Conservation (phyloP, 2,113 vertebrate species). For the Guaruba guarouba region DNA sequence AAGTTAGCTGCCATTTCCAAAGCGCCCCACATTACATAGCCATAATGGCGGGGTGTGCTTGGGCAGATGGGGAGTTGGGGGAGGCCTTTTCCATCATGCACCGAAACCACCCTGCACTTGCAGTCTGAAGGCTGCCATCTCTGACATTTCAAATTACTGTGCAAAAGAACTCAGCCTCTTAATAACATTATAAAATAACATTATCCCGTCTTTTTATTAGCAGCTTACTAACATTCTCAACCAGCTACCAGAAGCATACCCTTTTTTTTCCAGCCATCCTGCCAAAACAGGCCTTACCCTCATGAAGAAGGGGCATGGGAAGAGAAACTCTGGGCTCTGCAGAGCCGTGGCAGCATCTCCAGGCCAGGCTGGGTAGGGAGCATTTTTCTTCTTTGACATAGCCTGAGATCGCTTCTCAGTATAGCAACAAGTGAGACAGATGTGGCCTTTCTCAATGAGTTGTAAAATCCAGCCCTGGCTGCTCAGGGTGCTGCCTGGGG, state of each 20-base stretch:
- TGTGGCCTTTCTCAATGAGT: neutral
- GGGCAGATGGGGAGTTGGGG: fast-evolving
- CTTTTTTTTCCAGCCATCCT: neutral
- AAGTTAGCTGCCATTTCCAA: neutral
- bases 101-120: neutral
- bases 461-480: neutral
- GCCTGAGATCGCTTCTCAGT: neutral
- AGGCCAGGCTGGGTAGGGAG: neutral
- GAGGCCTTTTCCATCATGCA: neutral
- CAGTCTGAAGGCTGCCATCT: neutral
- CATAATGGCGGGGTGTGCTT: fast-evolving
- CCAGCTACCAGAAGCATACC: neutral
- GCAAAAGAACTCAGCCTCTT: neutral
- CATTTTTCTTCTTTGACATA: neutral
- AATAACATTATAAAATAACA: neutral
- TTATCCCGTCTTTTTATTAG: neutral
- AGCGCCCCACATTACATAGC: fast-evolving
- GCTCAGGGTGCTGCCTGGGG: neutral
- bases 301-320: neutral
- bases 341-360: neutral
- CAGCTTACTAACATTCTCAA: neutral
- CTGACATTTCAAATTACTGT: neutral
- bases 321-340: neutral
- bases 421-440: neutral
- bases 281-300: neutral